These are phyloP conservation scores for Emydoidea blandingii DNA, from an alignment of 2,797 vertebrate genomes.

Conservation along the genomic window DNA sequence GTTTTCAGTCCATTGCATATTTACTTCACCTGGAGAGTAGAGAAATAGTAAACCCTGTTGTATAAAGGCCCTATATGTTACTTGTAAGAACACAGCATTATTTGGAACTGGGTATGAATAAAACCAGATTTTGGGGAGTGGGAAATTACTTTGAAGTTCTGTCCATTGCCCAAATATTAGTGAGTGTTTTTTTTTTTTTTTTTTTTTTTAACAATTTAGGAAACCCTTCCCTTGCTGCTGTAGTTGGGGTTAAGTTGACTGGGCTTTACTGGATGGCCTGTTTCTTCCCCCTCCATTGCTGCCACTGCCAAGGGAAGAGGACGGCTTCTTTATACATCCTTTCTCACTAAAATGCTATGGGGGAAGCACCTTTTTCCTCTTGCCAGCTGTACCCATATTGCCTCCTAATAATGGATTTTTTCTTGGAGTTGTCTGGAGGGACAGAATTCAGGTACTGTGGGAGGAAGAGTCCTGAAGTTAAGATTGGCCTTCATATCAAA, in stretches of 20 bases:
- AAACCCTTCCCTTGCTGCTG: background rate
- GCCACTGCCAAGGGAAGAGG: background rate
- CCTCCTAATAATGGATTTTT: constrained; percentile 67
- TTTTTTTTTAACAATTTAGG: background rate
- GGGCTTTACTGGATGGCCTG: background rate
- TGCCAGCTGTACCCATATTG: constrained; percentile 54
- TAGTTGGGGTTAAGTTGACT: background rate
- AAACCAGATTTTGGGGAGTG: background rate
- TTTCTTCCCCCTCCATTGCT: background rate
- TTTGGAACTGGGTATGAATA: background rate
- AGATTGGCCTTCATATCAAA: constrained; percentile 61
- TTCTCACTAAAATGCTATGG: background rate
- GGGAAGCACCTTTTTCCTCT: background rate
- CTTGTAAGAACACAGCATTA: background rate
- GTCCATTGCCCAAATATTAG: background rate
- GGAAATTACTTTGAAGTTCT: background rate
- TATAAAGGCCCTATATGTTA: background rate
- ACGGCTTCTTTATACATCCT: background rate
- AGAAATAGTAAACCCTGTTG: background rate
- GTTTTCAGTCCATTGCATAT: background rate
- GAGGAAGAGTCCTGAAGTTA: constrained; percentile 67
- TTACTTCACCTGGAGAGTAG: background rate
- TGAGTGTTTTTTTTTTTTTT: background rate
- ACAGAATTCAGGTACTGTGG: background rate
- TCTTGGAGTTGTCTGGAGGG: constrained; percentile 51